Percentiles rank a stretch among this genome's conserved stretches.
Conservation (phyloP, 2,113 vertebrate species). For the Scytalopus superciliaris region DNA sequence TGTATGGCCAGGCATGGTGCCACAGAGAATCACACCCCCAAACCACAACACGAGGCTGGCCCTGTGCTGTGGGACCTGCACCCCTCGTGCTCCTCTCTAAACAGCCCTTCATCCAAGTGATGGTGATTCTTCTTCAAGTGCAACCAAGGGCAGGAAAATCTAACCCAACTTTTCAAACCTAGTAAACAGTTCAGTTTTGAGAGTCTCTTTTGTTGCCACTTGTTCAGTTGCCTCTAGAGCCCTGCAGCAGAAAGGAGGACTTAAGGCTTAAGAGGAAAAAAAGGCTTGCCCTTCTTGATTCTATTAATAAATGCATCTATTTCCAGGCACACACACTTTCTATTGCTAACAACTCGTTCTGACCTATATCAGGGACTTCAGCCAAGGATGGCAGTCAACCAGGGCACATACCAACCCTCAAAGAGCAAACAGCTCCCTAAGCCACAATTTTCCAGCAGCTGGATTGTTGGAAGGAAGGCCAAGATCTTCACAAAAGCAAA, state of each 20-base stretch:
- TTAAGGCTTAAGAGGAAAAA: neutral
- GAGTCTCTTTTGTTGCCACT: neutral
- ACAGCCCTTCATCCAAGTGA: neutral
- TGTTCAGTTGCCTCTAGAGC: neutral
- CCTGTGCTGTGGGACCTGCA: neutral
- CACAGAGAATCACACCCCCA: rapidly evolving
- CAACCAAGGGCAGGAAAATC: neutral
- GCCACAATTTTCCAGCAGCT: neutral
- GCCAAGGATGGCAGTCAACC: neutral
- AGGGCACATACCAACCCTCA: neutral
- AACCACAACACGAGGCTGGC: rapidly evolving
- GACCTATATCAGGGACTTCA: neutral
- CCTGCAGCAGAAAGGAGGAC: neutral
- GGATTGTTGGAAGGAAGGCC: constrained; percentile 6
- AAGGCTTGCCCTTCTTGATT: neutral
- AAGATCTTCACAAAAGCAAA: constrained; percentile 7
- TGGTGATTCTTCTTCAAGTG: neutral
- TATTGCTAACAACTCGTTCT: neutral
- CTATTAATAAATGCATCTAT: neutral
- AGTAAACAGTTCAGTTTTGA: neutral
- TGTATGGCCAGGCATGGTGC: neutral
- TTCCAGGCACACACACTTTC: neutral
- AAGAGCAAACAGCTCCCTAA: neutral
- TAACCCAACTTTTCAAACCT: neutral
- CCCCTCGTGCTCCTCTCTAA: no score